Base-by-base conservation (phyloP, 2,888 invertebrate genomes). In the Caenorhabditis drosophilae region DNA sequence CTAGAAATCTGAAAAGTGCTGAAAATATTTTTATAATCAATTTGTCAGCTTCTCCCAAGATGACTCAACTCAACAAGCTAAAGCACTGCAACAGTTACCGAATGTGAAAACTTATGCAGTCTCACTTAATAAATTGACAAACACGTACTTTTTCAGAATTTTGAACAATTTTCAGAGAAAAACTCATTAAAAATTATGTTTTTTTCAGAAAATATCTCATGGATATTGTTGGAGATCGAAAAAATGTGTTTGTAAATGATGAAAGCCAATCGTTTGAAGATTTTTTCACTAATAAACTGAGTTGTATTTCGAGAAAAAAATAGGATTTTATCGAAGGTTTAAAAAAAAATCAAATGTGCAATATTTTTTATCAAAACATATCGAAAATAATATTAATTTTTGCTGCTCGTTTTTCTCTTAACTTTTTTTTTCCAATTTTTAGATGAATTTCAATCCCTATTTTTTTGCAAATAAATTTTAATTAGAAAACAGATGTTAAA, bases 41-140 rank as follows among this genome's bases (percentile, higher is more conserved):
- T 36, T 20, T 31, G 61, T 47, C 62, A 76, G 77, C 1, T 78
- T 70, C 51, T 74, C 76, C 0, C 76, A 78, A 63, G 77, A 77
- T 57, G 70, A 77, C 36, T 70, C 75, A 0, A 61, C 62, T 0
- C 61, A 61, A 41, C 57, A 71, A 26, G 81, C 80, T 0, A 58
- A 74, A 15, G 42, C 64, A 31, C 70, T 81, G 36, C 70, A 76
- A 11, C 47, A 62, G n/a, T 58, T 80, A 31, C 60, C 72, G 4
- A 75, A 80, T 52, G 64, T 76, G 3, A 75, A 79, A 31, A 61
- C 81, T 49, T 81, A 75, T 63, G 78, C 77, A 4, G 59, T 75
- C 36, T 75, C 76, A 9, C 56, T 81, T 16, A 72, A 76, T n/a
- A 68, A 72, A n/a, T 44, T 75, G 44, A 80, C 73, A 38, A 81